Base-by-base conservation (phyloP, 2,797 vertebrate genomes). In the Malurus leucopterus region DNA sequence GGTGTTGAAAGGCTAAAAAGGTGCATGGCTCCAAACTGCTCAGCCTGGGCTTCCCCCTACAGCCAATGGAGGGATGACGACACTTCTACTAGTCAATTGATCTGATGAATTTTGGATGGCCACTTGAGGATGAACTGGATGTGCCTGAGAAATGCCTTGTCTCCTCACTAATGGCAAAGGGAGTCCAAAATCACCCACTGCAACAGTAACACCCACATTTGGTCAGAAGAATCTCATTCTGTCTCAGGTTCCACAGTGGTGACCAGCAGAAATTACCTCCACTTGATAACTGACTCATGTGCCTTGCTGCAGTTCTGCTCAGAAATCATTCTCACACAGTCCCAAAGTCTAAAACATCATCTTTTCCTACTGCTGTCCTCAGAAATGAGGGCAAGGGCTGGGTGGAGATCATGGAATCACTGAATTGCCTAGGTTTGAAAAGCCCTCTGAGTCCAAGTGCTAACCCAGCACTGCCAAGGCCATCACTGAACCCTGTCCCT, bases 341-440 rank as follows among this genome's bases (percentile, higher is more conserved):
- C 17, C 43, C 2, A 0, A 63, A 61, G 8, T 14, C 40, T 38
- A 57, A 76, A 68, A 32, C 19, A 44, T 8, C 18, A 38, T 13
- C 38, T 41, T 69, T 36, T 9, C 9, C 24, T 38, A 6, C 1
- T 1, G 1, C 36, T 49, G 36, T 22, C 19, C 23, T 50, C 49
- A 61, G 63, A 46, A 38, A 36, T 9, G 41, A 73, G 6, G 49
- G 13, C 29, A 59, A 44, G 24, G 24, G 32, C 24, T 22, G 8
- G 17, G 20, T 2, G 0, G 22, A 0, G 22, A 17, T 50, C 21
- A 63, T 20, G 30, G n/a, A 49, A 36, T 11, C n/a, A 38, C 34
- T 32, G 38, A 63, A 23, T 20, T 19, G 1, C 34, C 57, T 14
- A 19, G 44, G 38, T 50, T 30, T 44, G 50, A 63, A 63, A 73